Evolutionary conservation across 2,888 invertebrate species (phyloP).

Genomic region (Invenusta paracnida): DNA sequence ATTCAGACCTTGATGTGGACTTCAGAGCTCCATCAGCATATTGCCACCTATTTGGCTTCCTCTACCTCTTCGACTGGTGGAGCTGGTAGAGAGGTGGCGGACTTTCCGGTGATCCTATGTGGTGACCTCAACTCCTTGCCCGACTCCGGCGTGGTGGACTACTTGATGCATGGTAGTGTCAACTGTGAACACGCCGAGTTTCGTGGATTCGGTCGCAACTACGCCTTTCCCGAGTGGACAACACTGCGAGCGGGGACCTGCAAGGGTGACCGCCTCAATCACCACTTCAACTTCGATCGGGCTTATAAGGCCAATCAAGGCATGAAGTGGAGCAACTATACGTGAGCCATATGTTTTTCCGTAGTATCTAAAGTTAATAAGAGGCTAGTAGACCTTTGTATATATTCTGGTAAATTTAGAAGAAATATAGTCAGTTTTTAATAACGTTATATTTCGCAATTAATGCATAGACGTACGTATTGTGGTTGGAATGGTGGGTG

Average conservation of each 20-base stretch:
- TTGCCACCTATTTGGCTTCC: background rate
- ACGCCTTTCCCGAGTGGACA: constrained; percentile 68
- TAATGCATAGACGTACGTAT: too few species aligned
- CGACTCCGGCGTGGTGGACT: constrained; percentile 94
- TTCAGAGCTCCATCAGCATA: constrained; percentile 34
- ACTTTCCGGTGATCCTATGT: constrained; percentile 77
- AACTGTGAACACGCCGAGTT: constrained; percentile 88
- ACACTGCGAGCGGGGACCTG: constrained; percentile 50
- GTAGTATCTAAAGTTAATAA: too few species aligned
- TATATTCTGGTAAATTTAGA: too few species aligned
- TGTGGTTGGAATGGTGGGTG: too few species aligned
- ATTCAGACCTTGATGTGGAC: constrained; percentile 90
- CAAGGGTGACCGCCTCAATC: constrained; percentile 68
- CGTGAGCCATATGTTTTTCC: too few species aligned
- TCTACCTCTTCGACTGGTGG: background rate
- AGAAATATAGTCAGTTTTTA: too few species aligned
- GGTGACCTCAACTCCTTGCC: constrained; percentile 98
- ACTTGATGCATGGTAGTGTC: constrained; percentile 81
- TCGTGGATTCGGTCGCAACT: constrained; percentile 84
- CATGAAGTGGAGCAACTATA: constrained; percentile 97
- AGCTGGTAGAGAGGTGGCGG: background rate
- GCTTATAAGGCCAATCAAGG: constrained; percentile 78
- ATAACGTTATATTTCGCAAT: too few species aligned
- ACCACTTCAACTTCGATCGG: constrained; percentile 88
- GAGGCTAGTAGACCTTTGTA: too few species aligned